These are phyloP conservation scores for Panulirus ornatus DNA, from an alignment of 1,140 invertebrate genomes.

Conservation along the genomic window DNA sequence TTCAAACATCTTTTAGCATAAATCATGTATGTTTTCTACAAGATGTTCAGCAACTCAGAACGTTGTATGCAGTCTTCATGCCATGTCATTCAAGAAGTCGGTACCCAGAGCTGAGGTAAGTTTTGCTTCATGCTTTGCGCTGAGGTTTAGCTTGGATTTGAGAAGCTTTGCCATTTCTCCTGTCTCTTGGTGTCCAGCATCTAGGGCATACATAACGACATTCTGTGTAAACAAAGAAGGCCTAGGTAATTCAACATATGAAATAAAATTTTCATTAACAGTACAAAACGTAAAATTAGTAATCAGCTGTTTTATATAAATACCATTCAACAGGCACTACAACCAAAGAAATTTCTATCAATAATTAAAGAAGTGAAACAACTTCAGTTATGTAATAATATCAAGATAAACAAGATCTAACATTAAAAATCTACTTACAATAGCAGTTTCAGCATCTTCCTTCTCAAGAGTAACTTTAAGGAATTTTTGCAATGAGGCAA, in stretches of 20 bases:
- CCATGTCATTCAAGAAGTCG: neutral
- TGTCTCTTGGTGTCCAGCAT: constrained; percentile 39
- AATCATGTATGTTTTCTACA: neutral
- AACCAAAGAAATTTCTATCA: too few relatives aligned
- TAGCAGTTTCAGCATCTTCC: constrained; percentile 15
- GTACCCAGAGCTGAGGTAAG: constrained; percentile 16
- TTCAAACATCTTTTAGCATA: too few relatives aligned
- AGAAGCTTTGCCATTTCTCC: constrained; percentile 27
- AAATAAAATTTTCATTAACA: too few relatives aligned
- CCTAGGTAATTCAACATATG: too few relatives aligned
- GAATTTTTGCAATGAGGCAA: neutral
- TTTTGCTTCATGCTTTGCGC: neutral
- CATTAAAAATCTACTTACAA: too few relatives aligned
- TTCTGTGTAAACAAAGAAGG: neutral
- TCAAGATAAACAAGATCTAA: too few relatives aligned
- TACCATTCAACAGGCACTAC: too few relatives aligned
- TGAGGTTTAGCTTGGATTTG: neutral
- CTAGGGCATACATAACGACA: constrained; percentile 24
- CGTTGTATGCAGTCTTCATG: neutral
- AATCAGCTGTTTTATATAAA: too few relatives aligned
- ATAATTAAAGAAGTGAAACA: too few relatives aligned
- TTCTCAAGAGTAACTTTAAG: neutral
- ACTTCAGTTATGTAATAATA: too few relatives aligned
- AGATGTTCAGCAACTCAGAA: neutral
- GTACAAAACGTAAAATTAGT: too few relatives aligned